Evolutionary conservation across 2,113 vertebrate species (phyloP), one percentile per base, ranked within the genome.

Genomic region (Leptobrachium leishanense): DNA sequence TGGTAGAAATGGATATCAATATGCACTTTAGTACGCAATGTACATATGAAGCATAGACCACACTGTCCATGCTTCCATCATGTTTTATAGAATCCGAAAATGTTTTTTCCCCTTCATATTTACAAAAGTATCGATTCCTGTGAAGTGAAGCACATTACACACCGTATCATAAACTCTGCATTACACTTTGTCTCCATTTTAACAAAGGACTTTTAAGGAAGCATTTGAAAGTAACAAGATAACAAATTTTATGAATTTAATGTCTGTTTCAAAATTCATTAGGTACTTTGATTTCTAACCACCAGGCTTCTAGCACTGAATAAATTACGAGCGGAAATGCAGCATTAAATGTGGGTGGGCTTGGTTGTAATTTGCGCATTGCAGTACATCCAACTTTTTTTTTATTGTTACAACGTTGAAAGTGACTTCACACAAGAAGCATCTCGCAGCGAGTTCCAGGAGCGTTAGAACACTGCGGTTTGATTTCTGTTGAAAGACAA

Each of bases 331-430:
- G 11, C n/a, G 6, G 69, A 31, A 39, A 55, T 50, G 46, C 46
- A 50, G 46, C 4, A 31, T 64, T 9, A 70, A 69, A 77, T 42
- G 57, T 62, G 54, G 75, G 75, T 77, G 75, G 75, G n/a, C 75
- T 69, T 12, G 12, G 44, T 76, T 66, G 46, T 50, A 46, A 39
- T 69, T 43, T 62, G 1, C n/a, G 15, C 20, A 31, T 2, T 62
- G 67, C 67, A 62, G 43, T 20, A 69, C 43, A 31, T 13, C 46
- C 10, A 77, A 70, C 31, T 5, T 40, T 3, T 40, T 71, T 72
- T 40, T 3, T 40, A 53, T 72, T 39, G 53, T 67, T 50, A 20
- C 39, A 46, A 15, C 5, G n/a, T 43, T 44, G 46, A 6, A 55
- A 66, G 43, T 4, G 39, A 39, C 46, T 68, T 68, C 63, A 40